Evolutionary conservation across 2,113 vertebrate genomes (phyloP).

Genomic region (Gallinago jamesoni): DNA sequence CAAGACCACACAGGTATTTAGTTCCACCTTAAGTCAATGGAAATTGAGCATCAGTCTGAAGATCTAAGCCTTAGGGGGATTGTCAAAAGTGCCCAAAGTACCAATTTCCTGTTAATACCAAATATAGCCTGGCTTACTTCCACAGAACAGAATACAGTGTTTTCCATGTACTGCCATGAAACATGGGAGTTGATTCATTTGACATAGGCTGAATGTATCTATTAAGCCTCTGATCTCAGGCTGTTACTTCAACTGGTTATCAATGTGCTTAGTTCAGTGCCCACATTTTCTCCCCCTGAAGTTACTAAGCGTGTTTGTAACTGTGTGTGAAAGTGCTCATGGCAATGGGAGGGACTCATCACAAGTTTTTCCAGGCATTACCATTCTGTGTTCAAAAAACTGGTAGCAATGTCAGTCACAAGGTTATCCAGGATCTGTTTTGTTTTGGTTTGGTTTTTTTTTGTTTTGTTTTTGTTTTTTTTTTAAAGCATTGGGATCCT

Average conservation of each 20-base stretch:
- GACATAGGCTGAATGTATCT: neutral
- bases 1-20: neutral
- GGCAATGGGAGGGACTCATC: neutral
- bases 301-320: fast-evolving
- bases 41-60: neutral
- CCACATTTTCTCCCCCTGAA: neutral
- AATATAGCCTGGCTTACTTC: neutral
- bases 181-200: fast-evolving
- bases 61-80: neutral
- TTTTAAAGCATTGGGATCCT: neutral
- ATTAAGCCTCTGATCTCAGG: neutral
- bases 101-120: neutral
- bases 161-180: neutral
- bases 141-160: neutral
- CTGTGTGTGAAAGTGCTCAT: neutral
- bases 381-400: neutral
- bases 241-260: neutral
- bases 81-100: neutral
- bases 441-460: neutral
- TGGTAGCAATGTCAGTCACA: neutral
- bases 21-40: neutral
- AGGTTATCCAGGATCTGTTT: neutral
- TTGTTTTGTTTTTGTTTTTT: neutral
- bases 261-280: neutral
- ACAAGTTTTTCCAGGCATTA: neutral